Evolutionary conservation across 2,113 vertebrate genomes (phyloP).

Genomic region (Antechinus flavipes): DNA sequence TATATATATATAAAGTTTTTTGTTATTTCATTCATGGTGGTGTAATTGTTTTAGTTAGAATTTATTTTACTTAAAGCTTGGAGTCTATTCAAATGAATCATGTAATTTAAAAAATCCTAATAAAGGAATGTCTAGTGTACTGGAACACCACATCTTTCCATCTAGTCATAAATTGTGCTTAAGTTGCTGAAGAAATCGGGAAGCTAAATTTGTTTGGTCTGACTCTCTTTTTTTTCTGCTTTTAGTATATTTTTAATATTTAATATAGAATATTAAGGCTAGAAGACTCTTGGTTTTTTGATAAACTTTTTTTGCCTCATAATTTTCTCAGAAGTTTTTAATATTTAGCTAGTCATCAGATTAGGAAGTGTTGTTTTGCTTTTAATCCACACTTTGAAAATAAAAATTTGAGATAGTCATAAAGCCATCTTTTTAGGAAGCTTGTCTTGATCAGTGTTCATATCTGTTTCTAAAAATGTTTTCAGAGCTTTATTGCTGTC

Average conservation of each 20-base stretch:
- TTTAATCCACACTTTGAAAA: not conserved
- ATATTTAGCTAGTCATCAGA: conserved; percentile 14
- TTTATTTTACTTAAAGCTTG: conserved; percentile 65
- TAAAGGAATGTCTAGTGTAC: conserved; percentile 62
- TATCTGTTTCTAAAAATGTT: conserved; percentile 23
- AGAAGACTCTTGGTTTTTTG: not conserved
- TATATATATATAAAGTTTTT: conserved; percentile 7
- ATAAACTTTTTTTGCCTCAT: conserved; percentile 2
- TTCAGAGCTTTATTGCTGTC: conserved; percentile 15
- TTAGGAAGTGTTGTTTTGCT: not conserved
- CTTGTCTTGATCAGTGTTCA: not conserved
- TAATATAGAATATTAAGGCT: conserved; percentile 38
- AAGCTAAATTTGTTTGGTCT: not conserved
- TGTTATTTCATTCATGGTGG: conserved; percentile 67
- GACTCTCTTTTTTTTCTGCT: not conserved
- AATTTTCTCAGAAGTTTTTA: conserved; percentile 43
- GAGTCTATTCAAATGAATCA: conserved; percentile 56
- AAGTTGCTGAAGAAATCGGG: conserved; percentile 24
- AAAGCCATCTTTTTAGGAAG: not conserved
- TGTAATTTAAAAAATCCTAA: conserved; percentile 64
- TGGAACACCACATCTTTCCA: conserved; percentile 55
- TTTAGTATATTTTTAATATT: conserved; percentile 42
- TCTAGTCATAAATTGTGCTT: conserved; percentile 22
- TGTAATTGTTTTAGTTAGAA: conserved; percentile 70
- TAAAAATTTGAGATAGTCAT: not conserved